phyloP scores from a whole-genome alignment of 2,888 invertebrate genomes.

The Pachycephus smyrnensis region DNA sequence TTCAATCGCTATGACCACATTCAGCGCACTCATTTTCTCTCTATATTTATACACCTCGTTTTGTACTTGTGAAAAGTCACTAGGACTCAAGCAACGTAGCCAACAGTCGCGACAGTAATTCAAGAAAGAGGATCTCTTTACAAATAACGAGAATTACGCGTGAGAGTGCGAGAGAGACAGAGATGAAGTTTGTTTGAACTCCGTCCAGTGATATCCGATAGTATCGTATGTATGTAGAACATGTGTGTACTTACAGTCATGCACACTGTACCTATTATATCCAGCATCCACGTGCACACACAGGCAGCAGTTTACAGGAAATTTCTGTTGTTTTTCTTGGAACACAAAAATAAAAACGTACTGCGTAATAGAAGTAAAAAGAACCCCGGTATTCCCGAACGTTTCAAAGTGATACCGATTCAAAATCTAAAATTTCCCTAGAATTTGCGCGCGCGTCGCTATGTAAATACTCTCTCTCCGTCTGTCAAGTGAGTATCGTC shows the following conservation, averaged over 20 bases:
- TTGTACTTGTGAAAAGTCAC: not conserved
- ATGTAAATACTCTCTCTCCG: not conserved
- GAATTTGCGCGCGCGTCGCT: not conserved
- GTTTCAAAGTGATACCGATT: not conserved
- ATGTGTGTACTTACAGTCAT: not conserved
- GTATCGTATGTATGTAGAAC: not conserved
- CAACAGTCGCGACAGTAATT: not conserved
- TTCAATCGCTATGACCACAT: no score
- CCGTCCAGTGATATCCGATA: not conserved
- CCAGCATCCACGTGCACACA: no score
- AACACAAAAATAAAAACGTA: no score
- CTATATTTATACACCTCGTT: no score
- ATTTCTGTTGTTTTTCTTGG: not conserved
- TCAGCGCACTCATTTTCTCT: no score
- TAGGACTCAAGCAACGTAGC: not conserved
- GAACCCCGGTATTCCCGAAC: not conserved
- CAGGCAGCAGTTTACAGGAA: not conserved
- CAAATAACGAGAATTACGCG: not conserved
- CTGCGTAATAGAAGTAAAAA: not conserved
- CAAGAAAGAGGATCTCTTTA: not conserved
- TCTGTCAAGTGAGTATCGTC: not conserved
- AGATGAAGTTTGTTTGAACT: not conserved
- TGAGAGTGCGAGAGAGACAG: not conserved
- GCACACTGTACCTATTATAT: not conserved
- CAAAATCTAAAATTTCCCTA: not conserved